A percentile compares a stretch with the other conserved stretches of the same genome.
These are phyloP conservation scores for Drosophila repleta DNA, from an alignment of 1,140 invertebrate species.

Conservation along the genomic window DNA sequence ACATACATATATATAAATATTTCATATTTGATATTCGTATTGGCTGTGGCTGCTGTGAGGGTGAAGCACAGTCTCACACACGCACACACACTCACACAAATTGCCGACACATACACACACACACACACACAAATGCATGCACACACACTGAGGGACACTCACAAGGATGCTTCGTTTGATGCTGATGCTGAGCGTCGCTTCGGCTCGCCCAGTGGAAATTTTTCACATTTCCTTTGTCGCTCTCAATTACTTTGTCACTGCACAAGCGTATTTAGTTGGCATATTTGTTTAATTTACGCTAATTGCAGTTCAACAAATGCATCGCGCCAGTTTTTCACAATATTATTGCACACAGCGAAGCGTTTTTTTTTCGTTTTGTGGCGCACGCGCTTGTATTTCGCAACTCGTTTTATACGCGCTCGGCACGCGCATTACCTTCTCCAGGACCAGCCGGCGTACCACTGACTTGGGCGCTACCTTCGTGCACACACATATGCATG, in stretches of 20 bases:
- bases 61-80: slow-evolving; percentile 36
- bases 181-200: slow-evolving; percentile 40
- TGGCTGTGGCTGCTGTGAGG: slow-evolving; percentile 24
- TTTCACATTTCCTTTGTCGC: slow-evolving; percentile 21
- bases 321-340: slow-evolving; percentile 13
- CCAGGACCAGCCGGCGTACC: slow-evolving; percentile 42
- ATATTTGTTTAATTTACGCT: not conserved
- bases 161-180: slow-evolving; percentile 63
- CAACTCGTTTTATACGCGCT: slow-evolving; percentile 7
- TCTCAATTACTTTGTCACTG: slow-evolving; percentile 2
- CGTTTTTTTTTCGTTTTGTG: slow-evolving; percentile 20
- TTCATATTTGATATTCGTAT: slow-evolving; percentile 31
- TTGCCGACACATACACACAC: slow-evolving; percentile 21
- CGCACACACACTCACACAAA: slow-evolving; percentile 30
- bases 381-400: slow-evolving; percentile 30
- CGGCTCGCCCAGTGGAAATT: slow-evolving; percentile 7
- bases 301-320: slow-evolving; percentile 4
- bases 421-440: slow-evolving; percentile 1
- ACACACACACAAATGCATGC: slow-evolving; percentile 34
- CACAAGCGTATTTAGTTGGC: not conserved
- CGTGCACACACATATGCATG: not conserved
- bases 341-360: slow-evolving; percentile 16
- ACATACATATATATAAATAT: slow-evolving; percentile 22
- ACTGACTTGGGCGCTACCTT: slow-evolving; percentile 27
- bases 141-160: slow-evolving; percentile 28